A percentile compares a stretch with the other conserved stretches of the same genome.
phyloP scores from a whole-genome alignment of 1,140 invertebrate species.

The Calephelis virginiensis region DNA sequence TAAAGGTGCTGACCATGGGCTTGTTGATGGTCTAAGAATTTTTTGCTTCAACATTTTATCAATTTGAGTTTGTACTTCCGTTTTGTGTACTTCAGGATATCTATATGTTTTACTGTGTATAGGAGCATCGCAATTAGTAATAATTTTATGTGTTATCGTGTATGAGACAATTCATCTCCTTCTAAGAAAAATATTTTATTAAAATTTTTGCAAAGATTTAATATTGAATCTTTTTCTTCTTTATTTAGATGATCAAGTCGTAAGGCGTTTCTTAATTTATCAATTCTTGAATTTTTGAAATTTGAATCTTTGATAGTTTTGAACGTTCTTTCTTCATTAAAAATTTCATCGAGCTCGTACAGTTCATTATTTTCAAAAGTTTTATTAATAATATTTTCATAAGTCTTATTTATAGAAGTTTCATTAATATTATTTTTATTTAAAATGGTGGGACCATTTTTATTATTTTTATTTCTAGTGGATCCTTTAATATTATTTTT shows the following conservation, averaged over 20 bases:
- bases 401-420: neutral
- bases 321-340: constrained; percentile 12
- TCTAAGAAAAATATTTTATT: constrained; percentile 27
- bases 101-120: constrained; percentile 22
- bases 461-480: no score
- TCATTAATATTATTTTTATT: no score
- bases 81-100: constrained; percentile 19
- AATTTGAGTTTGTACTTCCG: constrained; percentile 10
- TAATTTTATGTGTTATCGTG: no score
- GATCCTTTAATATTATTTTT: no score
- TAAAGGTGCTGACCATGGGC: constrained; percentile 18
- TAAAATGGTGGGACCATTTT: no score
- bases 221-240: constrained; percentile 21
- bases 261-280: constrained; percentile 18
- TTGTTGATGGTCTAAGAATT: constrained; percentile 10
- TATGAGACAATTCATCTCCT: constrained; percentile 16
- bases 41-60: constrained; percentile 8
- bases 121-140: constrained; percentile 19
- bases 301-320: neutral
- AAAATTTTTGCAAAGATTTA: constrained; percentile 19
- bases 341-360: neutral
- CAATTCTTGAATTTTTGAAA: constrained; percentile 1
- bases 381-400: neutral
- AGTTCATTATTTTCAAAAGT: neutral
- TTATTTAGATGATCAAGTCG: constrained; percentile 19